These are phyloP conservation scores for Hypomesus transpacificus DNA, from an alignment of 2,113 vertebrate genomes.

Conservation along the genomic window DNA sequence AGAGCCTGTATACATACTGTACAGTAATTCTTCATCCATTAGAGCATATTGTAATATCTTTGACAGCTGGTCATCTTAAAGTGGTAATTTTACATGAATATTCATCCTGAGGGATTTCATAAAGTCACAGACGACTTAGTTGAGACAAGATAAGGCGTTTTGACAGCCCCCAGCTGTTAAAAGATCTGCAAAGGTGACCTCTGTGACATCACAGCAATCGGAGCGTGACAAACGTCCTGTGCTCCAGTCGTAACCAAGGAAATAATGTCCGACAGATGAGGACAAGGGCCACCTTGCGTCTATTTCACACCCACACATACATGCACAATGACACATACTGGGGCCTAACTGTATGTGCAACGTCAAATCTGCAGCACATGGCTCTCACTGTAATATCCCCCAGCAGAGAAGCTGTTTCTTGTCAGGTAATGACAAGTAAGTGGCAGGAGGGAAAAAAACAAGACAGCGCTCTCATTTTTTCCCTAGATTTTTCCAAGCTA, in stretches of 20 bases:
- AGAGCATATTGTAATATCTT: background rate
- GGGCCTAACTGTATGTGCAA: constrained; percentile 21
- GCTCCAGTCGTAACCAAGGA: constrained; percentile 46
- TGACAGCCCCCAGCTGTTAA: constrained; percentile 61
- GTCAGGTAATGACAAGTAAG: constrained; percentile 66
- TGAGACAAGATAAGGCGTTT: constrained; percentile 42
- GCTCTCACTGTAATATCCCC: constrained; percentile 14
- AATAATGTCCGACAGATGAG: constrained; percentile 63
- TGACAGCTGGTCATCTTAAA: constrained; percentile 30
- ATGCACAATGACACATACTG: constrained; percentile 14
- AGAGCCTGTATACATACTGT: background rate
- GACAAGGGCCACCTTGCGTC: constrained; percentile 48
- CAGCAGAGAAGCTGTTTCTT: constrained; percentile 52
- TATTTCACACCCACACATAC: background rate
- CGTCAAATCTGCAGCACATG: constrained; percentile 47
- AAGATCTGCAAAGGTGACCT: constrained; percentile 51
- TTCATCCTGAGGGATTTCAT: constrained; percentile 28
- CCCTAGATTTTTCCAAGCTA: constrained; percentile 29
- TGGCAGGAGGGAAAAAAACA: constrained; percentile 55
- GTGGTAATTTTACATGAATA: constrained; percentile 40
- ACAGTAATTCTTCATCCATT: too few relatives aligned
- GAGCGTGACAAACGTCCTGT: constrained; percentile 55
- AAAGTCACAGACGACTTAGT: constrained; percentile 38
- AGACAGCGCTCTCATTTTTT: constrained; percentile 34
- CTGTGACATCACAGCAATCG: constrained; percentile 55